phyloP scores from a whole-genome alignment of 1,140 invertebrate genomes.

The Drosophila mauritiana region DNA sequence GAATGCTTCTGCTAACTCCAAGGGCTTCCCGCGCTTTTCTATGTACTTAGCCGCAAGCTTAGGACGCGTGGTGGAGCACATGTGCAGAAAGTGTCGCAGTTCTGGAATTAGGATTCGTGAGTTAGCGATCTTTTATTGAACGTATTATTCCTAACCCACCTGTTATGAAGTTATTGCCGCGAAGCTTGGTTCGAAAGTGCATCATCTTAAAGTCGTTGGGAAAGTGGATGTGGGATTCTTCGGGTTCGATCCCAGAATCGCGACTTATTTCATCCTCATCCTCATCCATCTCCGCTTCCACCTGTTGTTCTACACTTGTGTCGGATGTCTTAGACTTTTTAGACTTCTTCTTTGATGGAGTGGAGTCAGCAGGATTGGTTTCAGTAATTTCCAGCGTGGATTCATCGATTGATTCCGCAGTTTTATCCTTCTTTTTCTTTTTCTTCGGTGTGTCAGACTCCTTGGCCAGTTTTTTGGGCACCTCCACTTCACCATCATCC shows the following conservation, averaged over 20 bases:
- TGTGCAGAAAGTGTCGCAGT: constrained; percentile 86
- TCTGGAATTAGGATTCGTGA: constrained; percentile 66
- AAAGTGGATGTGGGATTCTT: constrained; percentile 56
- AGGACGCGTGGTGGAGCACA: constrained; percentile 74
- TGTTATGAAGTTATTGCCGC: constrained; percentile 73
- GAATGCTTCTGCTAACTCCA: constrained; percentile 88
- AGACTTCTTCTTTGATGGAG: constrained; percentile 4
- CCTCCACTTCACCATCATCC: constrained; percentile 66
- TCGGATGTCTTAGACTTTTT: not conserved
- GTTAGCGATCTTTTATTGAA: not conserved
- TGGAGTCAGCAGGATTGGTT: constrained; percentile 3
- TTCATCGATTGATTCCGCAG: not conserved
- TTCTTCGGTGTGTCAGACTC: constrained; percentile 69
- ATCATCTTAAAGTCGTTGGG: constrained; percentile 82
- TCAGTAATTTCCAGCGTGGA: constrained; percentile 1
- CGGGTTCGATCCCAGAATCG: constrained; percentile 68
- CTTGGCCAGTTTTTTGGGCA: constrained; percentile 70
- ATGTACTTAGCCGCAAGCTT: constrained; percentile 87
- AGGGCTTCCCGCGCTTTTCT: constrained; percentile 87
- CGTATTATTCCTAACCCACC: constrained; percentile 35
- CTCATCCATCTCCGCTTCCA: constrained; percentile 1
- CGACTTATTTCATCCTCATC: constrained; percentile 57
- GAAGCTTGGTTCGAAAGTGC: constrained; percentile 70
- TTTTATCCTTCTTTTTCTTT: constrained; percentile 36
- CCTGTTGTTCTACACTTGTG: constrained; percentile 13